Conservation (phyloP, 2,888 invertebrate species). For the Bellardia bayeri region DNA sequence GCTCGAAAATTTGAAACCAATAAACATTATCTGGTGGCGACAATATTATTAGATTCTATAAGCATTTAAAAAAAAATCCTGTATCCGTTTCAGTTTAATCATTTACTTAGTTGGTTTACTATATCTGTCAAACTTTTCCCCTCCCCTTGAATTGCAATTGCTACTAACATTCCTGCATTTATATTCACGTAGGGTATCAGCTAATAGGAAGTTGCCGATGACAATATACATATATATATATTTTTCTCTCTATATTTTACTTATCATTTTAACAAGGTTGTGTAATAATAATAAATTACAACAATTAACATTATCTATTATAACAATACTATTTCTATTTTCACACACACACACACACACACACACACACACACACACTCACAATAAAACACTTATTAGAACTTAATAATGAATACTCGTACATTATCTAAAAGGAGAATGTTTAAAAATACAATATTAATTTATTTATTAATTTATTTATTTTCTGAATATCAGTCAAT, state of each 20-base stretch:
- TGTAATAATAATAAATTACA: constrained; percentile 58
- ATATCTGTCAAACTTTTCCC: not conserved
- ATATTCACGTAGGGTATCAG: constrained; percentile 16
- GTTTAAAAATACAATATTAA: constrained; percentile 34
- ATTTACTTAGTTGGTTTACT: too few relatives aligned
- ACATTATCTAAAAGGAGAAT: constrained; percentile 53
- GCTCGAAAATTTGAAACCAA: too few relatives aligned
- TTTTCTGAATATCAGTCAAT: constrained; percentile 35
- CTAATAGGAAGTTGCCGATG: constrained; percentile 27
- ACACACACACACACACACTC: constrained; percentile 31
- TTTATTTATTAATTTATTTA: too few relatives aligned
- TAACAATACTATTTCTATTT: not conserved
- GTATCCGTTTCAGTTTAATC: too few relatives aligned
- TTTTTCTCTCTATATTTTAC: not conserved
- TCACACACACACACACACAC: constrained; percentile 28
- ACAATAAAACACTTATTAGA: constrained; percentile 16
- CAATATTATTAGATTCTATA: too few relatives aligned
- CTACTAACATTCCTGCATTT: not conserved
- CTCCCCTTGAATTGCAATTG: not conserved
- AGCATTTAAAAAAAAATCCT: too few relatives aligned
- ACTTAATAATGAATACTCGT: constrained; percentile 31
- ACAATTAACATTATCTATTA: constrained; percentile 40
- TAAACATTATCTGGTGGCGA: too few relatives aligned
- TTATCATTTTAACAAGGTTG: constrained; percentile 60
- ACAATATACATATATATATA: constrained; percentile 18